Conservation (phyloP, 2,113 vertebrate genomes). For the Dascyllus trimaculatus region DNA sequence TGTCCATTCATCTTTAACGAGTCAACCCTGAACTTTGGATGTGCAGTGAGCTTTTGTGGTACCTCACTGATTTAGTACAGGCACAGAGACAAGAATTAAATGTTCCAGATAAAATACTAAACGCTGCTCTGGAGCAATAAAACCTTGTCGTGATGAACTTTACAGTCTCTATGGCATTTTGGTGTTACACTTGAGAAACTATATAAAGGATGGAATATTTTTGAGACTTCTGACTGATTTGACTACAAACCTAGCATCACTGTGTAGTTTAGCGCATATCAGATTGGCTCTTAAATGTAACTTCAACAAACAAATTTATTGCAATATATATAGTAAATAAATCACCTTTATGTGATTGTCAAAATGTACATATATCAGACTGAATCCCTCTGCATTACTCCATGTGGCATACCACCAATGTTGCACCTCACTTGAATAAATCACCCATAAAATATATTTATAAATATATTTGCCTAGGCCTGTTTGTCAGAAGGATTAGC, state of each 20-base stretch:
- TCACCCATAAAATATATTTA: conserved; percentile 45
- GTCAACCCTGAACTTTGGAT: too few relatives aligned
- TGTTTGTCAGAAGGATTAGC: conserved; percentile 71
- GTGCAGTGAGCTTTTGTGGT: too few relatives aligned
- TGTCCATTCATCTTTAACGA: too few relatives aligned
- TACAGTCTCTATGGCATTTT: too few relatives aligned
- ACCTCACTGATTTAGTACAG: too few relatives aligned
- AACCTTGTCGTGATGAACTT: too few relatives aligned
- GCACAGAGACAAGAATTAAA: too few relatives aligned
- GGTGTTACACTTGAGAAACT: too few relatives aligned
- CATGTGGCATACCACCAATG: conserved; percentile 24
- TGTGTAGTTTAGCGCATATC: background rate
- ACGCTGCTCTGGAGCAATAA: too few relatives aligned
- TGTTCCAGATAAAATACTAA: too few relatives aligned
- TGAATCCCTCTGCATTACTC: conserved; percentile 10
- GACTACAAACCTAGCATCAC: background rate
- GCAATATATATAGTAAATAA: background rate
- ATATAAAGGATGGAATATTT: too few relatives aligned
- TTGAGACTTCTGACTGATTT: background rate
- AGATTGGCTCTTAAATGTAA: background rate
- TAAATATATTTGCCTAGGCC: conserved; percentile 34
- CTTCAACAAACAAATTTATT: background rate
- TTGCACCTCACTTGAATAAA: conserved; percentile 47
- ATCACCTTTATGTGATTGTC: background rate
- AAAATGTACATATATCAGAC: background rate